Conservation (phyloP, 1,140 invertebrate species). For the Drosophila rufa region DNA sequence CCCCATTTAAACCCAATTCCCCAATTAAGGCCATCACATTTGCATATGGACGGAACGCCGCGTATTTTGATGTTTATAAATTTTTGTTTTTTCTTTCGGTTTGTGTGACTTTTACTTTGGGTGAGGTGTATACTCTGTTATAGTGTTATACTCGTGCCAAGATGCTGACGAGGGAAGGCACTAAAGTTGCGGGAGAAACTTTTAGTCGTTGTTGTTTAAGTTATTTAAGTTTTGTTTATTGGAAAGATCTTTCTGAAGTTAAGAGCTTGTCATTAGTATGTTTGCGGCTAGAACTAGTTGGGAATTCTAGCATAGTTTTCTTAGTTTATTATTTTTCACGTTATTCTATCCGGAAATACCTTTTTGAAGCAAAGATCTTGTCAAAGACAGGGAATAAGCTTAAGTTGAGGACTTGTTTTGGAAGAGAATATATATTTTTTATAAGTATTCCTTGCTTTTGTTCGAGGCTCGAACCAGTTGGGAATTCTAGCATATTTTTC, state of each 20-base stretch:
- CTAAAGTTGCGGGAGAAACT: neutral
- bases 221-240: neutral
- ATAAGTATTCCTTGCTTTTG: too few species aligned
- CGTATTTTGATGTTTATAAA: conserved; percentile 21
- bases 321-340: too few species aligned
- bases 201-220: neutral
- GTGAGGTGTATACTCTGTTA: conserved; percentile 5
- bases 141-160: conserved; percentile 29
- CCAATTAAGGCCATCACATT: conserved; percentile 54
- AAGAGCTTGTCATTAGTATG: too few species aligned
- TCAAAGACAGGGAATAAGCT: too few species aligned
- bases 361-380: too few species aligned
- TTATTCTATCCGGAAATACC: too few species aligned
- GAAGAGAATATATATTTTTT: too few species aligned
- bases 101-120: conserved; percentile 68
- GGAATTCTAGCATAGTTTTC: too few species aligned
- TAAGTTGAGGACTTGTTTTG: too few species aligned
- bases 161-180: neutral
- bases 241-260: too few species aligned
- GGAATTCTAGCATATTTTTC: neutral
- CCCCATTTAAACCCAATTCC: conserved; percentile 42
- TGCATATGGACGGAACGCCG: conserved; percentile 45
- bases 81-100: conserved; percentile 12
- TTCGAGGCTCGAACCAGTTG: too few species aligned
- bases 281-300: too few species aligned